Conservation (phyloP, 2,113 vertebrate genomes). For the Corythoichthys haematopterus region DNA sequence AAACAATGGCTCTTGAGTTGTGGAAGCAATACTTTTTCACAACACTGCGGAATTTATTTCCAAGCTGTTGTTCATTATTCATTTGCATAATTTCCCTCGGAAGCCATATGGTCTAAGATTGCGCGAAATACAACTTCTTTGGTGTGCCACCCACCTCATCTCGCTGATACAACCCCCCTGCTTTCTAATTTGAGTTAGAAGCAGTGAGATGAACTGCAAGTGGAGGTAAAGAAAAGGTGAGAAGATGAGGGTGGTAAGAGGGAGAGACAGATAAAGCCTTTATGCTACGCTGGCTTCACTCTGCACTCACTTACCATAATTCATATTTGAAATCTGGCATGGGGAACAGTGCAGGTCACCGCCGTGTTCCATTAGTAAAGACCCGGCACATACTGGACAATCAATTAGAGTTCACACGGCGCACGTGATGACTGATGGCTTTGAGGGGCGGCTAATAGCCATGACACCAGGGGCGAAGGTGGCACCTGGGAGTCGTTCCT, state of each 20-base stretch:
- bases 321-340: constrained; percentile 52
- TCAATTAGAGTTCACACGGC: constrained; percentile 57
- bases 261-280: constrained; percentile 12
- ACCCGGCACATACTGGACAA: constrained; percentile 46
- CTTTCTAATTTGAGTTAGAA: constrained; percentile 42
- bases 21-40: constrained; percentile 12
- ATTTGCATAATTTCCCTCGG: background rate
- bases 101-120: constrained; percentile 13
- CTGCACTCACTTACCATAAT: constrained; percentile 60
- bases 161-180: background rate
- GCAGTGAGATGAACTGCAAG: constrained; percentile 20
- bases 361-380: constrained; percentile 50
- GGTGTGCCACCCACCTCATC: constrained; percentile 24
- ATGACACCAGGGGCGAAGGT: constrained; percentile 36
- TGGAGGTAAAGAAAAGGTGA: constrained; percentile 17
- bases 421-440: constrained; percentile 50
- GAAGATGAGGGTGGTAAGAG: constrained; percentile 5
- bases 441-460: constrained; percentile 30
- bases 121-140: constrained; percentile 40
- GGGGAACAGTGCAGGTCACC: constrained; percentile 54
- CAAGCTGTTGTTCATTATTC: background rate
- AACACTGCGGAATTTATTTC: constrained; percentile 30
- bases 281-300: constrained; percentile 36
- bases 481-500: constrained; percentile 26
- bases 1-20: constrained; percentile 6